Percentiles rank a stretch among this genome's conserved stretches.
Conservation (phyloP, 92 coral and sea anemone species). For the Nematostella vectensis region DNA sequence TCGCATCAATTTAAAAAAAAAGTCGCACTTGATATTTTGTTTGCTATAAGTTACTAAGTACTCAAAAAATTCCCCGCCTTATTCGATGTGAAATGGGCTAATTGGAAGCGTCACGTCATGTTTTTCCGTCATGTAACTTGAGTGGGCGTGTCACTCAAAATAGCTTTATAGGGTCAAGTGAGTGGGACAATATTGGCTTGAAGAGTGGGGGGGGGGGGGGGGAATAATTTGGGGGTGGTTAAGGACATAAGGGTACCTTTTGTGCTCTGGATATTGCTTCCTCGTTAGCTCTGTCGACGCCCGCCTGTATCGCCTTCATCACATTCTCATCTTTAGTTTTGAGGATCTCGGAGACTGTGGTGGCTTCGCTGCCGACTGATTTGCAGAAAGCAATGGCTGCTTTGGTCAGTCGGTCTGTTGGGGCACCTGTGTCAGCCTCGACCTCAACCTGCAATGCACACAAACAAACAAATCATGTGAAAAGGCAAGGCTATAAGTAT, state of each 20-base stretch:
- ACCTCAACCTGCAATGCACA: slow-evolving; percentile 51
- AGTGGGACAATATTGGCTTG: too few relatives aligned
- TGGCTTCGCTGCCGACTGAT: slow-evolving; percentile 58
- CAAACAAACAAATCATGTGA: background rate
- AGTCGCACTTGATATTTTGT: too few relatives aligned
- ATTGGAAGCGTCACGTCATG: too few relatives aligned
- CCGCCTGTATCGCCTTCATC: slow-evolving; percentile 81
- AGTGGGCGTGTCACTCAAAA: too few relatives aligned
- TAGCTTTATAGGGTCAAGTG: too few relatives aligned
- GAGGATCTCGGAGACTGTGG: slow-evolving; percentile 61
- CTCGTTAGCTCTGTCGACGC: slow-evolving; percentile 58
- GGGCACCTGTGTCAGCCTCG: slow-evolving; percentile 68
- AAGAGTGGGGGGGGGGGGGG: too few relatives aligned
- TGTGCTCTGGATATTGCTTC: slow-evolving; percentile 70
- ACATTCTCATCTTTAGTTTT: slow-evolving; percentile 65
- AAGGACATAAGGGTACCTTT: slow-evolving; percentile 56
- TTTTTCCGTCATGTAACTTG: too few relatives aligned
- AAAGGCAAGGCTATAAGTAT: background rate
- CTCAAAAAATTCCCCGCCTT: too few relatives aligned
- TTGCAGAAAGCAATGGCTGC: slow-evolving; percentile 60
- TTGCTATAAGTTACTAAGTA: too few relatives aligned
- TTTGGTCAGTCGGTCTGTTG: slow-evolving; percentile 61
- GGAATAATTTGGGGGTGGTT: too few relatives aligned
- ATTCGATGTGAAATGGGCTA: too few relatives aligned
- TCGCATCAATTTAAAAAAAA: too few relatives aligned